These are phyloP conservation scores for Phrynocephalus versicolor DNA, from an alignment of 2,113 vertebrate genomes.

Conservation along the genomic window DNA sequence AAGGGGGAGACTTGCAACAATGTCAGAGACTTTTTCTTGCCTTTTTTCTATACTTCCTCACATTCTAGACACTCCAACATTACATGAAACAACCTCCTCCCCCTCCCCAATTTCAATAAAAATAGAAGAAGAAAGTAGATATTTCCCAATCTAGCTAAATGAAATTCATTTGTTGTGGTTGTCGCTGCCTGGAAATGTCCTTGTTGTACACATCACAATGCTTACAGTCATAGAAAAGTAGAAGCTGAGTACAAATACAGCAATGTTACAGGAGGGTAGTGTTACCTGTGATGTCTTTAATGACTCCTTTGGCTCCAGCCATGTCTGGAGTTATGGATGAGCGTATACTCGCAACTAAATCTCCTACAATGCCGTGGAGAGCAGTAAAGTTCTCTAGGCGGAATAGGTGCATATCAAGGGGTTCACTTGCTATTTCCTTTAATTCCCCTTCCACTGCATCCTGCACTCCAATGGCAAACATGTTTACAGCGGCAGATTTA, in stretches of 20 bases:
- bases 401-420: conserved; percentile 78
- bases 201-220: conserved; percentile 24
- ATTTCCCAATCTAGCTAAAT: neutral
- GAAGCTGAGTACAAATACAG: conserved; percentile 49
- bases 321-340: conserved; percentile 74
- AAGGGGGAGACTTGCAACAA: neutral
- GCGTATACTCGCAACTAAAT: conserved; percentile 81
- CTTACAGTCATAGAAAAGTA: conserved; percentile 41
- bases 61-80: neutral
- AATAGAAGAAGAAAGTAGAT: neutral
- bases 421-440: conserved; percentile 83
- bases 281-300: conserved; percentile 89
- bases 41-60: neutral
- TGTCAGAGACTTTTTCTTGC: neutral
- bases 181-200: conserved; percentile 14
- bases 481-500: conserved; percentile 76
- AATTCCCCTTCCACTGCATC: conserved; percentile 81
- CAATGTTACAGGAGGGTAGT: conserved; percentile 58
- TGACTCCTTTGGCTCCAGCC: conserved; percentile 76
- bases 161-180: neutral
- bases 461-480: conserved; percentile 86
- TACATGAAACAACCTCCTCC: neutral
- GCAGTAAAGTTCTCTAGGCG: conserved; percentile 84
- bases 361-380: conserved; percentile 82
- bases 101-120: neutral